These are phyloP conservation scores for Macrosiphum euphorbiae DNA, from an alignment of 2,888 invertebrate genomes.

Conservation along the genomic window DNA sequence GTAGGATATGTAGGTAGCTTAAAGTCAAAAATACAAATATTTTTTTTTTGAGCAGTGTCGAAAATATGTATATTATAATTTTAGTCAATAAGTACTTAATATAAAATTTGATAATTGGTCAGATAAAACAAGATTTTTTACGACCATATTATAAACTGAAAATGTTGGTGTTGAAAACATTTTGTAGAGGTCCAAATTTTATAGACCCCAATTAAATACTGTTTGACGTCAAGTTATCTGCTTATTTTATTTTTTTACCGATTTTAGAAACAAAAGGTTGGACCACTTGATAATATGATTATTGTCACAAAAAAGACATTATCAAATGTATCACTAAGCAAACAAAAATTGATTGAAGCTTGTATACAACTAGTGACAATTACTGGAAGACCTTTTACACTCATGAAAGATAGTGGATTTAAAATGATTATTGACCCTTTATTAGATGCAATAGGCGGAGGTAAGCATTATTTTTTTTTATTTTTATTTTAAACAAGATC, in stretches of 20 bases:
- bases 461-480: slow-evolving; percentile 1
- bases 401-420: neutral
- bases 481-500: neutral
- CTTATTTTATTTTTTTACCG: too few species aligned
- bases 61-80: neutral
- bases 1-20: neutral
- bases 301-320: slow-evolving; percentile 11
- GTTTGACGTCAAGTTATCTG: too few species aligned
- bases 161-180: too few species aligned
- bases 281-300: slow-evolving; percentile 12
- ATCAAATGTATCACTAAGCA: neutral
- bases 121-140: too few species aligned
- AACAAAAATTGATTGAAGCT: slow-evolving; percentile 18
- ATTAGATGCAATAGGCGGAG: neutral
- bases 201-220: too few species aligned
- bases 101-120: too few species aligned
- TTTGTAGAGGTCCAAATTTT: too few species aligned
- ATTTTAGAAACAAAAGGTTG: slow-evolving; percentile 6
- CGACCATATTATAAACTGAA: too few species aligned
- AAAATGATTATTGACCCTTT: neutral
- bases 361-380: neutral
- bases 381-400: neutral
- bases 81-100: neutral
- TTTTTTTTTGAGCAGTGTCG: neutral
- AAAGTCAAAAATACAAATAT: neutral